Conservation (phyloP, 2,113 vertebrate species). For the Hipposideros armiger region DNA sequence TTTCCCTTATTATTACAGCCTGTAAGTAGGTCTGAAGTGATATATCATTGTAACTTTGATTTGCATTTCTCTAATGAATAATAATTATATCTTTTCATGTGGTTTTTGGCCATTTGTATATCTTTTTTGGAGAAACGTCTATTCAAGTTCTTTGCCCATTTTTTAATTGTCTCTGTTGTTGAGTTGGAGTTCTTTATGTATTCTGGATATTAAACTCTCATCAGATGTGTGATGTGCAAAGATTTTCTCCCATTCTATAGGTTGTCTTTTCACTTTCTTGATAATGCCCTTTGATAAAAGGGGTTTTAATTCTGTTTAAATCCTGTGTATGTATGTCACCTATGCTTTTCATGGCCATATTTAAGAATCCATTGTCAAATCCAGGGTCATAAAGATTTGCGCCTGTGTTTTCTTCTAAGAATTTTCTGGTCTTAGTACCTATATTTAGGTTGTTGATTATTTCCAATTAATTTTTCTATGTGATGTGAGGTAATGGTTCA, state of each 20-base stretch:
- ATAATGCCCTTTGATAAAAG: not conserved
- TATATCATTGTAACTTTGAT: not conserved
- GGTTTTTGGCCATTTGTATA: not conserved
- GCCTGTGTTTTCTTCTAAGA: not conserved
- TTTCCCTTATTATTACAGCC: conserved; percentile 28
- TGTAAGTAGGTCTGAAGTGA: not conserved
- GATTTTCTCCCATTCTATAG: not conserved
- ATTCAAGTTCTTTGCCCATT: not conserved
- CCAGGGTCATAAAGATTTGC: not conserved
- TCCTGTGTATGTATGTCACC: not conserved
- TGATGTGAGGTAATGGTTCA: not conserved
- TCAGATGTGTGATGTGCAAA: not conserved
- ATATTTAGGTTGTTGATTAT: not conserved
- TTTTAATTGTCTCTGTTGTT: not conserved
- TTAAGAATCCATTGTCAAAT: conserved; percentile 45
- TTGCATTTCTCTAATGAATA: conserved; percentile 40
- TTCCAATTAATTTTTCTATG: conserved; percentile 16
- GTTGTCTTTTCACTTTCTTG: conserved; percentile 26
- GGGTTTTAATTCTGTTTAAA: conserved; percentile 38
- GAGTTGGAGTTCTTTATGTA: conserved; percentile 8
- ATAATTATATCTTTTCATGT: conserved; percentile 19
- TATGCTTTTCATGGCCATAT: not conserved
- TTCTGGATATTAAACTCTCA: not conserved
- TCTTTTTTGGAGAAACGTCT: conserved; percentile 17
- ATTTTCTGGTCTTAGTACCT: not conserved